Base-by-base conservation (phyloP, 2,888 invertebrate genomes). In the Poecilobothrus nobilitatus region DNA sequence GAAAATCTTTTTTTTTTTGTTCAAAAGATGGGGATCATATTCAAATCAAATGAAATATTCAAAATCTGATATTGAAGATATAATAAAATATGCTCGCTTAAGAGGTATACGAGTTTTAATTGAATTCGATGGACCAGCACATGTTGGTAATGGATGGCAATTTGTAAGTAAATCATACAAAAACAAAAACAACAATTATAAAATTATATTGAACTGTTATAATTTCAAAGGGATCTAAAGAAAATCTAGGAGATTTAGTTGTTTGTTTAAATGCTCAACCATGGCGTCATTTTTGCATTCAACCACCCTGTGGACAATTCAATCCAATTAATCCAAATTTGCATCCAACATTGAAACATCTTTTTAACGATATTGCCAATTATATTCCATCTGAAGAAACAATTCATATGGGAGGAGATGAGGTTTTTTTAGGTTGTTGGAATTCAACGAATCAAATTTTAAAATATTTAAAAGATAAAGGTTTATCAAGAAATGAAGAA, bases 121-220 rank as follows among this genome's bases (percentile, higher is more conserved):
- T 15, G 97, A 97, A 84, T 87, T 95, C 61, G 95, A 95, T 80
- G 89, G 92, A 8, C 96, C 96, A 0, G 90, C 94, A 3, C 94
- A 94, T 78, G 88, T 91, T 0, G 91, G 91, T 33, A 89, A 88
- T 72, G 94, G 93, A 0, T 94, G 93, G 92, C 90, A 92, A 77
- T 80, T 65, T 37, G 65, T 53, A 18, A 53, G 53, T 53, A 4
- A 53, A 18, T 53, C 15, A 53, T 18, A 12, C n/a, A n/a, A n/a
- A n/a, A n/a, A n/a, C n/a, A n/a, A n/a, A n/a, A n/a, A n/a, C n/a
- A n/a, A n/a, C n/a, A n/a, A n/a, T n/a, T n/a, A n/a, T n/a, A n/a
- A n/a, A n/a, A n/a, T n/a, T n/a, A n/a, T n/a, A n/a, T n/a, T n/a
- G n/a, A n/a, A n/a, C n/a, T n/a, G n/a, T n/a, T n/a, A 15, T 53